A percentile compares a stretch with the other conserved stretches of the same genome.
These are phyloP conservation scores for Orestias chungarensis DNA, from an alignment of 2,797 vertebrate genomes.

Conservation along the genomic window DNA sequence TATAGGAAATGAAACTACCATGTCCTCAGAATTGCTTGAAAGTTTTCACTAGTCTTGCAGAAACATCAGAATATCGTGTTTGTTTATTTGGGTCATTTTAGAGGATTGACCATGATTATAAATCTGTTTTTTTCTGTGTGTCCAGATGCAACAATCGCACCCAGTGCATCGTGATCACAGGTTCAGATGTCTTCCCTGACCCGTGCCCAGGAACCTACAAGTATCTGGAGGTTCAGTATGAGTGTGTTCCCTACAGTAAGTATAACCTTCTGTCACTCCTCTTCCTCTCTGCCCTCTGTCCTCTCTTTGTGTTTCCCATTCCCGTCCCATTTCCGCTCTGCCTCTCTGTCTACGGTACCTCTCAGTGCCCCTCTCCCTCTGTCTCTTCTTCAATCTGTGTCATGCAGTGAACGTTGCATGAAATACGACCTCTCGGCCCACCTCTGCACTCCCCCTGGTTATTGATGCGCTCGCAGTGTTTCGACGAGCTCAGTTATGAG, in stretches of 20 bases:
- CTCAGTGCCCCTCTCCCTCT: slow-evolving; percentile 58
- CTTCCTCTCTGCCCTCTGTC: slow-evolving; percentile 15
- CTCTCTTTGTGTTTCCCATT: slow-evolving; percentile 37
- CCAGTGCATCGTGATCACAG: slow-evolving; percentile 98
- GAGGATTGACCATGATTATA: too few relatives aligned
- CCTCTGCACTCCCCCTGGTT: slow-evolving; percentile 66
- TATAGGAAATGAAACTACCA: too few relatives aligned
- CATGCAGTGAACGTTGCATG: slow-evolving; percentile 70
- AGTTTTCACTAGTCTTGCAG: background rate
- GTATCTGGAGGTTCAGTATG: slow-evolving; percentile 99
- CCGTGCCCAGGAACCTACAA: slow-evolving; percentile 99
- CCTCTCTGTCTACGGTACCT: slow-evolving; percentile 58
- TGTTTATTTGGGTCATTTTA: background rate
- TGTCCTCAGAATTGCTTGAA: background rate
- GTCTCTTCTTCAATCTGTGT: slow-evolving; percentile 69
- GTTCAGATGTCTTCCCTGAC: slow-evolving; percentile 98
- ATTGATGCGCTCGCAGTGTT: slow-evolving; percentile 71
- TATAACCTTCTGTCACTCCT: slow-evolving; percentile 78
- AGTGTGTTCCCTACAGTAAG: slow-evolving; percentile 99
- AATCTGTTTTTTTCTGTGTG: slow-evolving; percentile 1
- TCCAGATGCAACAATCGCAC: slow-evolving; percentile 98
- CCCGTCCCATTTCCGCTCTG: slow-evolving; percentile 43
- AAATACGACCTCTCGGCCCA: slow-evolving; percentile 70
- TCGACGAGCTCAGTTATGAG: slow-evolving; percentile 63
- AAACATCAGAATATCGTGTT: background rate